Base-by-base conservation (phyloP, 2,888 invertebrate genomes). In the Protodeltote pygarga region DNA sequence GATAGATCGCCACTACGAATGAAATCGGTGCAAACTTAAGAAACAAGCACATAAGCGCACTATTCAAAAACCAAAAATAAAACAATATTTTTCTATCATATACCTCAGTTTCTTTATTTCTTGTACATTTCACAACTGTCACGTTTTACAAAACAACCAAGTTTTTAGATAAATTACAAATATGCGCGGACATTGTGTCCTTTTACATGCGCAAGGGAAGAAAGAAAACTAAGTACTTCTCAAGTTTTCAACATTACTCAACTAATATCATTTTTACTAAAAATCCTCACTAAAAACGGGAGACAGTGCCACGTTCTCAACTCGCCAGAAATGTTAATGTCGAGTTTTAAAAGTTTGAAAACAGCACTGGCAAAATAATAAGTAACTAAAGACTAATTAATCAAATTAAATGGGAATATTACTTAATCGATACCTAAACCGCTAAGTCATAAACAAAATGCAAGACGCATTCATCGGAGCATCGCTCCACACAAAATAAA, bases 71-170 rank as follows among this genome's bases (percentile, higher is more conserved):
- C 60, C 76, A 82, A 83, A 87, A 87, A 89, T 85, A 74, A 88
- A 90, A 88, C 83, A 81, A 80, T 80, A 72, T 42, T 72, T 35
- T 74, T 79, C 83, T 86, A 88, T 81, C 82, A 83, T 83, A 87
- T 74, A 87, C 78, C 80, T 80, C 77, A 81, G 78, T 82, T 80
- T 75, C 73, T 88, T 88, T 87, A 87, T 87, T 88, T 83, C 85
- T 88, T 87, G 87, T 89, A 89, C 87, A 85, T 85, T 79, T 87
- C 85, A 88, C 87, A 88, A 86, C 83, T 85, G 84, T 76, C 79
- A 76, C 68, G 80, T 81, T 59, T 80, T 77, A 78, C 75, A 76
- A 75, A 84, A 84, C 79, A 87, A 85, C 80, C 80, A 70, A 79
- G 62, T 70, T 57, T 34, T 41, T 48, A 52, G 55, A 54, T 57